These are phyloP conservation scores for Onychomys arenicola DNA, from an alignment of 2,797 vertebrate genomes.

Conservation along the genomic window DNA sequence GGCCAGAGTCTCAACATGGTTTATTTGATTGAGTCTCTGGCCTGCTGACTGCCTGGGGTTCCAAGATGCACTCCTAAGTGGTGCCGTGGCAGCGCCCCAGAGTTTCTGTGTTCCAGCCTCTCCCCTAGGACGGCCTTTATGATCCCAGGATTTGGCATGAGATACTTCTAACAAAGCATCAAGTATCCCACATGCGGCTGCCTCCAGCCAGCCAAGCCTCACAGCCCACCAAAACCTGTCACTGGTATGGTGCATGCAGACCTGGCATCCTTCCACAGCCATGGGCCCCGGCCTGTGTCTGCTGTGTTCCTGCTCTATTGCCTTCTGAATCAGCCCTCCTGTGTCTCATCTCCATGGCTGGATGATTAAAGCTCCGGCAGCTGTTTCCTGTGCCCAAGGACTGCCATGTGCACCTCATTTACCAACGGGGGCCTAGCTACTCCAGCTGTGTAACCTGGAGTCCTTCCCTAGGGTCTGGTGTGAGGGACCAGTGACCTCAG, in stretches of 20 bases:
- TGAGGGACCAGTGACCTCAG: background rate
- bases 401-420: background rate
- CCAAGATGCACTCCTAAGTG: background rate
- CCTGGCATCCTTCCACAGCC: background rate
- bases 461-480: background rate
- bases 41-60: background rate
- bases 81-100: background rate
- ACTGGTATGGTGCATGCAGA: background rate
- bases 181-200: background rate
- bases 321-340: background rate
- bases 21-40: background rate
- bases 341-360: background rate
- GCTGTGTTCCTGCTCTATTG: background rate
- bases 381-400: fast-evolving
- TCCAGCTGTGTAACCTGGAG: background rate
- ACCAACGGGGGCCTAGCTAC: background rate
- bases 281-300: background rate
- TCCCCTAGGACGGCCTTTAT: background rate
- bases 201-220: background rate
- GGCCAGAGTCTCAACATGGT: background rate
- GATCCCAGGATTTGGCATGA: background rate
- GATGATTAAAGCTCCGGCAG: background rate
- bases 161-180: background rate
- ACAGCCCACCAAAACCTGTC: background rate
- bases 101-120: background rate